Evolutionary conservation across 37 sponge, comb jelly and placozoan species (phyloP), one percentile per base, ranked within the genome.

Genomic region (Eunapius fragilis): DNA sequence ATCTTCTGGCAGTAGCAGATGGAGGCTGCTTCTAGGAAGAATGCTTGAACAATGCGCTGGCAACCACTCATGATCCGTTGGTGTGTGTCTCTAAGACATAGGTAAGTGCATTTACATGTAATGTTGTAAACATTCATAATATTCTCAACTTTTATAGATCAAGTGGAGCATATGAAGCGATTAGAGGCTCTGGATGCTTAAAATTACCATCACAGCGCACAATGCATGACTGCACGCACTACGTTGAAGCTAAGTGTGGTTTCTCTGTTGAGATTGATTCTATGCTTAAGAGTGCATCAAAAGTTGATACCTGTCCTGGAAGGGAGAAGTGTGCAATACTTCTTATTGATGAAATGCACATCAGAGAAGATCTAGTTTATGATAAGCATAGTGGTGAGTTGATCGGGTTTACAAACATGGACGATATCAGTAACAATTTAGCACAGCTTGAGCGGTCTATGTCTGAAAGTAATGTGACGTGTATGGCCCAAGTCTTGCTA

Each of bases 381-480:
- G 80, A 91, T 25, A 91, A 91, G 74, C 83, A 86, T 41, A 58
- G 87, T 30, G 83, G 81, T 32, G 78, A 34, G 68, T 12, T 89
- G 45, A 89, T 89, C 74, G 90, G 90, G 27, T 89, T 89, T 73
- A 36, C 41, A 49, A 89, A 89, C 67, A 70, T 89, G 27, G 89
- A 74, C 30, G 68, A 76, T 25, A 75, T 85, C 70, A 85, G 68
- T 71, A 77, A 85, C 47, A 77, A 70, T 69, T 35, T 86, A 12
- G 23, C 72, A 25, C 32, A 30, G 12, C 79, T 72, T 71, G 80
- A 79, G 35, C 74, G 73, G 22, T 71, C 80, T 24, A 72, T 86
- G 11, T 67, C 25, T 22, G 70, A 85, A 37, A 32, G 22, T 72
- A 12, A 26, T 37, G 49, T 49, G 27, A 58, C 14, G 58, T 17